Base-by-base conservation (phyloP, 2,888 invertebrate species). In the Orthosia incerta region DNA sequence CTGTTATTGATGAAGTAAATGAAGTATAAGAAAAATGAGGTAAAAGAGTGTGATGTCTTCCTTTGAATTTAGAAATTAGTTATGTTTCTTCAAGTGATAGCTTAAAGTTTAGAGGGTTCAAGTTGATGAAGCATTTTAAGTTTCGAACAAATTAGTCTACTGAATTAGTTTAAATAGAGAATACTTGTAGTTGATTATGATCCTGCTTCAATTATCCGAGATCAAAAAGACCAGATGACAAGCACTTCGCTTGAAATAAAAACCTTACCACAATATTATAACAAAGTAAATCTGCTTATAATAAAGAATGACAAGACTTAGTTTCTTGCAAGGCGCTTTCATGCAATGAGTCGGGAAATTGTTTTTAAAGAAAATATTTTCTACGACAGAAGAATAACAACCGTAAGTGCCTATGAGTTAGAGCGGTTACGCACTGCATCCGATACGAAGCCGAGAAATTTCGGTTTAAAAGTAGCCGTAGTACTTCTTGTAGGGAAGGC, bases 261-360 rank as follows among this genome's bases (percentile, higher is more conserved):
- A n/a, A 26, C 13, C 20, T 23, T 26, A 18, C 18, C 18, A 61
- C 16, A 39, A 55, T 39, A 18, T 31, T 9, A 9, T 11, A 23
- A 55, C 16, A 48, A 74, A 62, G 53, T 39, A 55, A 23, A 73
- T 74, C 18, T 26, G 26, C 18, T 57, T 46, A 55, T 51, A 69
- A 61, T 3, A 3, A 46, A 45, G 31, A 61, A 56, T 3, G 13
- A n/a, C 23, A 57, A 69, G 26, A 3, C 26, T 26, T 26, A 26
- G 31, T 46, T 61, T 39, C 31, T 31, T 77, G 20, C 23, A 51
- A 69, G 31, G 13, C 15, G 45, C 9, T 18, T 23, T 46, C 50
- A 75, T 57, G 13, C 13, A 51, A 62, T 46, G 31, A 51, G 16
- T 51, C 23, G n/a, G 12, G 31, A 39, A 76, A 61, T 55, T 45